Evolutionary conservation across 2,888 invertebrate species (phyloP).

Genomic region (Brenthis ino): DNA sequence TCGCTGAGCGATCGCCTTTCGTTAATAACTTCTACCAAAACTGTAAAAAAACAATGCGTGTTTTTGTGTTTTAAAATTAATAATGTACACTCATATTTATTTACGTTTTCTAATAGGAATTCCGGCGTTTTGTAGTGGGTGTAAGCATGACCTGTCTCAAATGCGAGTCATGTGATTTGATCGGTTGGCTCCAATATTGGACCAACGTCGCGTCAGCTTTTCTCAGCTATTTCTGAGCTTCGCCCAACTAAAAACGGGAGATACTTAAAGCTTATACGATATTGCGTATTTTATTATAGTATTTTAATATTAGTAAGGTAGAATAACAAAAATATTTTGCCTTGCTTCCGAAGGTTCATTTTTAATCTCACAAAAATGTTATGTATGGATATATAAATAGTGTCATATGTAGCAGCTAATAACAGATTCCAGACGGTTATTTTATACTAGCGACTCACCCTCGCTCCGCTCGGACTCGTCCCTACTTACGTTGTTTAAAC

Average conservation of each 20-base stretch:
- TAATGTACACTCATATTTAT: constrained; percentile 16
- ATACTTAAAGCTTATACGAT: background rate
- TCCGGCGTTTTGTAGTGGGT: constrained; percentile 51
- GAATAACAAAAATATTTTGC: too few species aligned
- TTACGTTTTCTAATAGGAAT: constrained; percentile 18
- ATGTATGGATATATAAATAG: too few species aligned
- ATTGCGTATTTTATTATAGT: too few species aligned
- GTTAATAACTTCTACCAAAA: background rate
- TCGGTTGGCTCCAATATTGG: constrained; percentile 62
- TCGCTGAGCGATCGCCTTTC: background rate
- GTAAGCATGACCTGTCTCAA: constrained; percentile 72
- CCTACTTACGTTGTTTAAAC: too few species aligned
- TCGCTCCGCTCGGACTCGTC: too few species aligned
- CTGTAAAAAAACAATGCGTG: background rate
- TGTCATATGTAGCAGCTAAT: too few species aligned
- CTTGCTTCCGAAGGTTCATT: too few species aligned
- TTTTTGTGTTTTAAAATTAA: background rate
- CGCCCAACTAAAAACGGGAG: background rate
- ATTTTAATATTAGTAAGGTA: too few species aligned
- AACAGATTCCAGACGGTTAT: too few species aligned
- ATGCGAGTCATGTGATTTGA: constrained; percentile 77
- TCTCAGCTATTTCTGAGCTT: constrained; percentile 47
- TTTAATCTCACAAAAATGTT: too few species aligned
- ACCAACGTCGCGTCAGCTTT: constrained; percentile 62
- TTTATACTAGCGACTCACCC: too few species aligned